Percentiles rank a stretch among this genome's conserved stretches.
Evolutionary conservation across 2,113 vertebrate genomes (phyloP).

Genomic region (Martes martes): DNA sequence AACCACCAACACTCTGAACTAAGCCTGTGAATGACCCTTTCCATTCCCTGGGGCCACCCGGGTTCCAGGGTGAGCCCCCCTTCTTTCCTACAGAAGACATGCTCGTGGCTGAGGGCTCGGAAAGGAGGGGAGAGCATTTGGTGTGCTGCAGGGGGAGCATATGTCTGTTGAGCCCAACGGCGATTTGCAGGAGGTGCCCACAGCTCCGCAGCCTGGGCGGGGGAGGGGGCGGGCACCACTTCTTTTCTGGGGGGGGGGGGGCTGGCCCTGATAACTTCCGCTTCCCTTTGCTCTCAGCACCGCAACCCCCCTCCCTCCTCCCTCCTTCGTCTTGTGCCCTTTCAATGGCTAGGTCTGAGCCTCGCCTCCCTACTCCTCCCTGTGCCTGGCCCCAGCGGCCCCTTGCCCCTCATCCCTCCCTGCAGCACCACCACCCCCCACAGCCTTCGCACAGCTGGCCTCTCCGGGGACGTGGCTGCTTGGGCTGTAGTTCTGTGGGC

Average conservation of each 20-base stretch:
- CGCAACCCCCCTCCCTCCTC: rapidly evolving
- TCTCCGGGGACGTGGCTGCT: not conserved
- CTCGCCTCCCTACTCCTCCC: not conserved
- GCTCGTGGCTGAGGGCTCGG: not conserved
- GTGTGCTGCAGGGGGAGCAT: not conserved
- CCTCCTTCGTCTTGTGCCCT: not conserved
- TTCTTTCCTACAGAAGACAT: not conserved
- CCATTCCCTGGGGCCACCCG: rapidly evolving
- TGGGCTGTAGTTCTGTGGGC: not conserved
- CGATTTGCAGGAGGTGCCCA: not conserved
- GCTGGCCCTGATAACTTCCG: no score
- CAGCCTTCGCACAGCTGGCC: constrained; percentile 24
- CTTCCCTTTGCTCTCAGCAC: not conserved
- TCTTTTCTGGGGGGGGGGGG: not conserved
- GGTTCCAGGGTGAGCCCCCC: not conserved
- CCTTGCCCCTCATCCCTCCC: no score
- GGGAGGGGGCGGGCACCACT: not conserved
- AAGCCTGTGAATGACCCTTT: not conserved
- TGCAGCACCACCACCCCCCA: not conserved
- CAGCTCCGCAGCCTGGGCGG: not conserved
- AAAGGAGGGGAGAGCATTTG: not conserved
- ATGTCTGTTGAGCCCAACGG: not conserved
- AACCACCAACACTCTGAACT: not conserved
- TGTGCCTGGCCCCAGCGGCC: rapidly evolving
- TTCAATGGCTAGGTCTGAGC: not conserved